Conservation (phyloP, 2,888 invertebrate species). For the Formica aserva region DNA sequence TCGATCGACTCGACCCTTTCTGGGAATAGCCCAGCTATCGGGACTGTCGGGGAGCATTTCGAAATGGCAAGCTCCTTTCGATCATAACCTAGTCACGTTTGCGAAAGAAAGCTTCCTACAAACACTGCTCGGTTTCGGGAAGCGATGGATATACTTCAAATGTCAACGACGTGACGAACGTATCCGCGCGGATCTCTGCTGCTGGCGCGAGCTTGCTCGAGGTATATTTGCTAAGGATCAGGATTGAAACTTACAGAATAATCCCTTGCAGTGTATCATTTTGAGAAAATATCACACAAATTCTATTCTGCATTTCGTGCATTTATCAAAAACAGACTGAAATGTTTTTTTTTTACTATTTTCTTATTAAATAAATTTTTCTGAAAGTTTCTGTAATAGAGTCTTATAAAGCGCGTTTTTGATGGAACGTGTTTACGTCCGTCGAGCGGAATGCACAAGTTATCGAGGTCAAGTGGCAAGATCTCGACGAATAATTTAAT, state of each 20-base stretch:
- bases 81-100: constrained; percentile 76
- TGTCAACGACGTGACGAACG: constrained; percentile 73
- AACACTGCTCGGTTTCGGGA: constrained; percentile 60
- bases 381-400: not conserved
- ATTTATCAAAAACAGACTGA: not conserved
- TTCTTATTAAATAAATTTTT: not conserved
- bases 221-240: constrained; percentile 62
- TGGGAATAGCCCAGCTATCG: constrained; percentile 59
- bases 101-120: constrained; percentile 73
- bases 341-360: not conserved
- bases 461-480: constrained; percentile 57
- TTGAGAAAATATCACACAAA: constrained; percentile 3
- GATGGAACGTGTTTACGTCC: constrained; percentile 4
- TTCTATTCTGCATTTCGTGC: not conserved
- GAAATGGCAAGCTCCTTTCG: constrained; percentile 60
- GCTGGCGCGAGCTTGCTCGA: constrained; percentile 50
- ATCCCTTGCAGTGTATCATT: constrained; percentile 10
- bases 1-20: constrained; percentile 67
- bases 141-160: constrained; percentile 66
- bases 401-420: not conserved
- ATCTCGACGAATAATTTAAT: constrained; percentile 58
- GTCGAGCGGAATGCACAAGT: constrained; percentile 30
- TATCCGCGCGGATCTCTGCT: constrained; percentile 55
- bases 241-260: constrained; percentile 64
- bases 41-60: constrained; percentile 52